Evolutionary conservation across 2,888 invertebrate genomes (phyloP), one percentile per base, ranked within the genome.

Genomic region (Hyposoter didymator): DNA sequence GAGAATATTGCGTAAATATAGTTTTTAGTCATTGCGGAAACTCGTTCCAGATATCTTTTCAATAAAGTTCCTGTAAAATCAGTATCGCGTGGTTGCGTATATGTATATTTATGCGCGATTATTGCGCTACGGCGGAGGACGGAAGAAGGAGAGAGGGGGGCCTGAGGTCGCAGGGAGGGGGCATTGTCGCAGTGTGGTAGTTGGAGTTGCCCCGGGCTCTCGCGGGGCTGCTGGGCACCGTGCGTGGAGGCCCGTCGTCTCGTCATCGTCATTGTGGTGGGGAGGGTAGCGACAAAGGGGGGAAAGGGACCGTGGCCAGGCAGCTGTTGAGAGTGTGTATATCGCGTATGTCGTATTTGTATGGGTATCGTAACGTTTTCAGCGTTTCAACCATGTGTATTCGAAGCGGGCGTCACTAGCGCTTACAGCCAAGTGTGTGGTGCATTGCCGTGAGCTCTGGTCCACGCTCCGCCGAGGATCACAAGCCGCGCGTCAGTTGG

Each of bases 311-410:
- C 49, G 45, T 47, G 28, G 62, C 32, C 72, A 64, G 72, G 72
- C 72, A 72, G 79, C 79, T 72, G 79, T 64, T 70, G 79, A 72
- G 49, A 73, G n/a, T 59, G 59, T 59, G 59, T 59, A 14, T 55
- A 14, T 59, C 59, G 62, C 4, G 43, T 52, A 49, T 7, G 14
- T n/a, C 14, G 22, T 39, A 47, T 32, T n/a, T 39, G 64, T 64
- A 32, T 45, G 22, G 22, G 22, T 59, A 28, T 45, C 12, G 49
- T 35, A 47, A 62, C 32, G 43, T 78, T 32, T 66, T 28, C 19
- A 59, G 47, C 45, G 76, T 64, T 49, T 52, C 43, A 43, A 62
- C 39, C 64, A 72, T 64, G 72, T 52, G 72, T 64, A 49, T 39
- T 35, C 32, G 47, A 47, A 28, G 52, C 55, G 67, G 62, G 72